phyloP scores from a whole-genome alignment of 2,888 invertebrate species.

The Carcina quercana region DNA sequence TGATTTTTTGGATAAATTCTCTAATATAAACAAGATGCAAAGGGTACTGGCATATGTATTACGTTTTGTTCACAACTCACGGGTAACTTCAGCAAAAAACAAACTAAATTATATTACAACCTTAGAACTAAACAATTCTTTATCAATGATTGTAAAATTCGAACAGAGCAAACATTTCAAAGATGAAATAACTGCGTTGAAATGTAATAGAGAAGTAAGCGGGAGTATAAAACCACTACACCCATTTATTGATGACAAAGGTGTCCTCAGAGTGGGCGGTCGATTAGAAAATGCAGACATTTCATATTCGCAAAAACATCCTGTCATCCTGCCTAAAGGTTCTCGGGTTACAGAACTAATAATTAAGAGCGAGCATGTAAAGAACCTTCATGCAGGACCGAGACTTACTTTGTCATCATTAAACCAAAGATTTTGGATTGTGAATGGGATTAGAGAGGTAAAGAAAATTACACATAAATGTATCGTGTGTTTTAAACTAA shows the following conservation, averaged over 20 bases:
- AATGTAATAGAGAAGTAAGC: slow-evolving; percentile 2
- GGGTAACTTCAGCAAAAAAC: too few species aligned
- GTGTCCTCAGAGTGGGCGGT: background rate
- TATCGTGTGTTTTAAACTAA: slow-evolving; percentile 7
- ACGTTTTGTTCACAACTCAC: slow-evolving; percentile 13
- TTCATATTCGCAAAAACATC: slow-evolving; percentile 1
- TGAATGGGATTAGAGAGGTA: slow-evolving; percentile 5
- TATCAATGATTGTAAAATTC: slow-evolving; percentile 6
- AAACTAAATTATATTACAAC: slow-evolving; percentile 2
- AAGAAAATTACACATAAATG: slow-evolving; percentile 9
- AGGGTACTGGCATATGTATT: slow-evolving; percentile 12
- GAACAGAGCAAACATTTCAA: slow-evolving; percentile 13
- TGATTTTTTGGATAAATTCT: slow-evolving; percentile 8
- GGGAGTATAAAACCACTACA: too few species aligned
- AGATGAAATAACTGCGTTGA: slow-evolving; percentile 9
- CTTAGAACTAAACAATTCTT: slow-evolving; percentile 6
- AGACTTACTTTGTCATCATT: background rate
- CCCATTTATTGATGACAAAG: slow-evolving; percentile 6
- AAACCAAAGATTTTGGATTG: slow-evolving; percentile 5
- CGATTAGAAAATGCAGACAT: background rate
- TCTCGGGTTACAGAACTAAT: background rate
- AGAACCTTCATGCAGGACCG: slow-evolving; percentile 1
- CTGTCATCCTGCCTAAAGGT: slow-evolving; percentile 1
- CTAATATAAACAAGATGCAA: slow-evolving; percentile 14
- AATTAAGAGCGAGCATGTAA: slow-evolving; percentile 4